Evolutionary conservation across 2,888 invertebrate genomes (phyloP).

Genomic region (Cybosia mesomella): DNA sequence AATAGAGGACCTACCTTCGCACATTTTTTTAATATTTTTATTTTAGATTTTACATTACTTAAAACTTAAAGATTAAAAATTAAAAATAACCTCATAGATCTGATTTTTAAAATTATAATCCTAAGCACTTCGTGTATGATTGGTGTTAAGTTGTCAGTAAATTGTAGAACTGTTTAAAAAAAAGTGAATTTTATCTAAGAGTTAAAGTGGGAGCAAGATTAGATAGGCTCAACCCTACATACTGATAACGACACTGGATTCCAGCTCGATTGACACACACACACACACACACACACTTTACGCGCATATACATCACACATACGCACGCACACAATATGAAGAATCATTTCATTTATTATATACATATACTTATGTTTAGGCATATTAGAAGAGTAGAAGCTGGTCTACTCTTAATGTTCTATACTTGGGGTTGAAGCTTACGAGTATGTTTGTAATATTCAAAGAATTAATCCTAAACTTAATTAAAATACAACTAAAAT

Average conservation of each 20-base stretch:
- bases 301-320: slow-evolving; percentile 61
- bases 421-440: not conserved
- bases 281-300: slow-evolving; percentile 61
- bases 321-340: slow-evolving; percentile 29
- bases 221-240: slow-evolving; percentile 80
- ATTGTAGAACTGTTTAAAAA: slow-evolving; percentile 62
- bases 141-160: slow-evolving; percentile 24
- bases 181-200: slow-evolving; percentile 69
- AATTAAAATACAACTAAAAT: not conserved
- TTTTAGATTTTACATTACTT: not conserved
- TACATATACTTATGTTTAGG: not conserved
- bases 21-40: not conserved
- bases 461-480: not conserved
- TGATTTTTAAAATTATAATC: not conserved
- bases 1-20: not conserved
- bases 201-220: slow-evolving; percentile 75
- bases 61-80: not conserved
- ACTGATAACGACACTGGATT: slow-evolving; percentile 75
- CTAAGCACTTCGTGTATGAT: slow-evolving; percentile 25
- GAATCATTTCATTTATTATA: slow-evolving; percentile 14
- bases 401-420: slow-evolving; percentile 1
- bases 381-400: no score
- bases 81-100: not conserved
- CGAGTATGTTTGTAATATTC: not conserved
- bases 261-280: slow-evolving; percentile 67